Percentiles rank a stretch among this genome's conserved stretches.
Evolutionary conservation across 2,797 vertebrate genomes (phyloP).

Genomic region (Sternotherus odoratus): DNA sequence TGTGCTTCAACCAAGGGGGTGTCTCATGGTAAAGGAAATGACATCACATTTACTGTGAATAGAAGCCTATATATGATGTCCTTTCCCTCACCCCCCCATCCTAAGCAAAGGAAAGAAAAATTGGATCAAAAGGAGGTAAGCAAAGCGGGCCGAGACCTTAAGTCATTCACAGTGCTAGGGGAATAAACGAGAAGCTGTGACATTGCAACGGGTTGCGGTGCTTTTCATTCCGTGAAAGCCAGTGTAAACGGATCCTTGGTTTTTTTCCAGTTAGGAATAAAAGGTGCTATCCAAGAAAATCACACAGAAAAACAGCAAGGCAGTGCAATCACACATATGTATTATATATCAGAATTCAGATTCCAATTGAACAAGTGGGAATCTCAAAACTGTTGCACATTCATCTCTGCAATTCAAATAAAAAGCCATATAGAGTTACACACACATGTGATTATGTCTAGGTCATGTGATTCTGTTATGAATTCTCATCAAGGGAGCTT

Average conservation of each 20-base stretch:
- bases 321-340: background rate
- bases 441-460: conserved; percentile 65
- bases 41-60: conserved; percentile 76
- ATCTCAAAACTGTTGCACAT: conserved; percentile 33
- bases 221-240: conserved; percentile 35
- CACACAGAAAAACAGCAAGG: conserved; percentile 31
- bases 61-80: conserved; percentile 40
- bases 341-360: conserved; percentile 51
- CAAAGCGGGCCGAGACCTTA: background rate
- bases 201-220: background rate
- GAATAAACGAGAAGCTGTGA: background rate
- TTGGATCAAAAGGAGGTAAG: background rate
- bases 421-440: conserved; percentile 66
- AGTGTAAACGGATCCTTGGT: conserved; percentile 18
- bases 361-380: conserved; percentile 2
- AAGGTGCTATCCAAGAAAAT: conserved; percentile 48
- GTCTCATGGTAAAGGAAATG: conserved; percentile 28
- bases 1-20: conserved; percentile 15
- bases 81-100: conserved; percentile 37
- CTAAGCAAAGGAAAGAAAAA: conserved; percentile 35
- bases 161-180: background rate
- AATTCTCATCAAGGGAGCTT: conserved; percentile 55
- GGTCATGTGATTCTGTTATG: conserved; percentile 82
- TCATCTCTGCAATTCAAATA: conserved; percentile 7
- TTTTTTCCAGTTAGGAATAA: background rate